Evolutionary conservation across 2,888 invertebrate genomes (phyloP), one percentile per base, ranked within the genome.

Genomic region (Keiferia lycopersicella): DNA sequence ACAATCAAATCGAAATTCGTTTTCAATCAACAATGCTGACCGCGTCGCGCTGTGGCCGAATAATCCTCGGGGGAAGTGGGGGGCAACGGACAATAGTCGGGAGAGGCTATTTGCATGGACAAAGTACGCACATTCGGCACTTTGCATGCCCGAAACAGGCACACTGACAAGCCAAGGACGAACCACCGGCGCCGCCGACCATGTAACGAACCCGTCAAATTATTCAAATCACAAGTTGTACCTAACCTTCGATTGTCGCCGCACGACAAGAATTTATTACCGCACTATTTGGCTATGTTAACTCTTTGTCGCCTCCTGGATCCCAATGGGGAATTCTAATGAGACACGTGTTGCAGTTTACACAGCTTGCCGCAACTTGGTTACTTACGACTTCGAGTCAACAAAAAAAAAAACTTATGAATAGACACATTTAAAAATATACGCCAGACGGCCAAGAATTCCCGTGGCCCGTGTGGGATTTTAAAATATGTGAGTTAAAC

Each of bases 81-180:
- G 30, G 48, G 38, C 10, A n/a, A 88, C 73, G 79, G 83, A 90
- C 89, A 91, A 90, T 90, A 81, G 87, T 80, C 80, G 76, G 77
- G 84, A 85, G 87, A 87, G 78, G 80, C 79, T 79, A 87, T 89
- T 88, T 85, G 88, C 84, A 89, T 88, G 76, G 79, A 74, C 73
- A 72, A 74, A 76, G 74, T 75, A 76, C 73, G 77, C 74, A 81
- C 78, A 84, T 84, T 86, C 83, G 82, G 81, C 77, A 82, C 87
- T 90, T 88, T 86, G 82, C 88, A 89, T 88, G 86, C 78, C 87
- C 81, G 78, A 86, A 87, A 80, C 81, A 78, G 78, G 78, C 75
- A 82, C 81, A 84, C 86, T 34, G 83, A 80, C 84, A 66, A 63
- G 67, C 38, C 61, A 65, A 62, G 63, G 68, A 65, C 71, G 71